Evolutionary conservation across 2,113 vertebrate genomes (phyloP), one percentile per base, ranked within the genome.

Genomic region (Thryonomys swinderianus): DNA sequence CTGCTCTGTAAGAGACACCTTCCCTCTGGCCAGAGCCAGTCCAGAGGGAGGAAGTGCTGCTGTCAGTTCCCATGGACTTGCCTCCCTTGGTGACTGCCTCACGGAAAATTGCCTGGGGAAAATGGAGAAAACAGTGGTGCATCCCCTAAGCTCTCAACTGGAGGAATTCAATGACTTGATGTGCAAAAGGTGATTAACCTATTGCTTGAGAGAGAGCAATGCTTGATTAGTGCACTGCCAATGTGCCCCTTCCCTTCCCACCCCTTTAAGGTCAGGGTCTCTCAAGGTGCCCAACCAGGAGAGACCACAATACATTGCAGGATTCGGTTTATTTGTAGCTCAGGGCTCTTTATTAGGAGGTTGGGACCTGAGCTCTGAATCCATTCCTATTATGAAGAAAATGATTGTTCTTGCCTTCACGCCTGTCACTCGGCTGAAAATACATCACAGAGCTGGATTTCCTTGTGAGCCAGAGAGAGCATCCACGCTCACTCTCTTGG

Each of bases 381-480:
- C 55, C 37, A 55, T 73, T 66, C 62, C 79, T 80, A 12, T 85
- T 40, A 34, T 1, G 53, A 92, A 79, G 57, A 67, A 95, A 88
- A 69, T 37, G 17, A 76, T 23, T 9, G 1, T 27, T 51, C 62
- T 67, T 42, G 32, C 86, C 61, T 84, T 95, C 67, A 7, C 0
- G 0, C 92, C 66, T 59, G 67, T 92, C 85, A 7, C 59, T 79
- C 14, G 61, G 92, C 73, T 81, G 90, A 73, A 94, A 92, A 93
- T 48, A 17, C 10, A 78, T 92, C 78, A 37, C 17, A 37, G 67
- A 78, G 16, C 53, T 73, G n/a, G 59, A 66, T 84, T 85, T 95
- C 78, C 37, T 92, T 45, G 0, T 18, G 13, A 90, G 5, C 76
- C 61, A 45, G 37, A n/a, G 40, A 59, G 17, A 8, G 23, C 61